A percentile compares a stretch with the other conserved stretches of the same genome.
These are phyloP conservation scores for Copidosoma floridanum DNA, from an alignment of 1,140 invertebrate genomes.

Conservation along the genomic window DNA sequence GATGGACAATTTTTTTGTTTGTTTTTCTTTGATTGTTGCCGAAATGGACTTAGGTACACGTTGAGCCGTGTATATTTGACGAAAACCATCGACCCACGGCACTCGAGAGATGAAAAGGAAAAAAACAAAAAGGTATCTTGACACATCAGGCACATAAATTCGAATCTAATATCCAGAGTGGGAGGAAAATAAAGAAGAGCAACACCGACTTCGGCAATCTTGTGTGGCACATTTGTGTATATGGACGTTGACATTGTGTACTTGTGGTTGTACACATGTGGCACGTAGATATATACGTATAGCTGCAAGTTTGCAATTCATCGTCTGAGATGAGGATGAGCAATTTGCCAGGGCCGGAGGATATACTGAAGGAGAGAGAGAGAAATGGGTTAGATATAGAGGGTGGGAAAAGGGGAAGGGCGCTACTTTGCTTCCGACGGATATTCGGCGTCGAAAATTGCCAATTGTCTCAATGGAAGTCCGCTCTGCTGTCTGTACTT, in stretches of 20 bases:
- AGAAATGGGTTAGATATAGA: conserved; percentile 1
- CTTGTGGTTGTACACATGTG: no score
- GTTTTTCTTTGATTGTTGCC: no score
- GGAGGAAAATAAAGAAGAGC: conserved; percentile 10
- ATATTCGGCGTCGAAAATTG: conserved; percentile 51
- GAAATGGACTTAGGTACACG: no score
- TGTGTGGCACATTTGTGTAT: no score
- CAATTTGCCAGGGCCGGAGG: conserved; percentile 34
- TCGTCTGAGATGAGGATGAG: conserved; percentile 40
- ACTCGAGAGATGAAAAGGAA: no score
- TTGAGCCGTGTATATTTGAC: no score
- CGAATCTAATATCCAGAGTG: not conserved
- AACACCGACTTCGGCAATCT: conserved; percentile 8
- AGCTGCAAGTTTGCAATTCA: conserved; percentile 42
- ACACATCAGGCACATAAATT: not conserved
- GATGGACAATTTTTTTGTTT: no score
- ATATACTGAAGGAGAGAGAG: not conserved
- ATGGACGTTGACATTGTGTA: no score
- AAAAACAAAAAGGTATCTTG: no score
- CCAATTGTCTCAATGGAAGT: conserved; percentile 49
- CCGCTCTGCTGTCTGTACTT: not conserved
- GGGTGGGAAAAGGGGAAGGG: conserved; percentile 39
- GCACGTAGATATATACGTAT: not conserved
- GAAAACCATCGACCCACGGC: no score
- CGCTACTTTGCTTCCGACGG: conserved; percentile 46